A percentile compares a stretch with the other conserved stretches of the same genome.
Conservation (phyloP, 2,888 invertebrate genomes). For the Hypolimnas misippus region DNA sequence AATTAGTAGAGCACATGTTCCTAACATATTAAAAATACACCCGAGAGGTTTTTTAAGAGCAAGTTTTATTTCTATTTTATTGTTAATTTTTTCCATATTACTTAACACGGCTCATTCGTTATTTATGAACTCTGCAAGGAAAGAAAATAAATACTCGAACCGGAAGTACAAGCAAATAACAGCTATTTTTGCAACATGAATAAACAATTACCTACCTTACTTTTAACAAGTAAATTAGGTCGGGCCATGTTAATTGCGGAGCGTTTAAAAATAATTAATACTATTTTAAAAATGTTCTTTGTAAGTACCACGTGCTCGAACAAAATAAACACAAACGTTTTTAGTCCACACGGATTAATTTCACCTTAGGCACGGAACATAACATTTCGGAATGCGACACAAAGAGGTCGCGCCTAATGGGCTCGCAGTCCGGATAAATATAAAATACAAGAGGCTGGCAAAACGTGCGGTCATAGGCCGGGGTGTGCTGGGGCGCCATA, state of each 20-base stretch:
- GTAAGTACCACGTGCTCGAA: conserved; percentile 6
- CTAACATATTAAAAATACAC: no score
- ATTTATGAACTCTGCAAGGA: neutral
- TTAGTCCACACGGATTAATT: conserved; percentile 56
- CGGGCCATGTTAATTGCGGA: conserved; percentile 8
- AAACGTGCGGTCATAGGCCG: conserved; percentile 57
- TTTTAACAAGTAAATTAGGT: conserved; percentile 9
- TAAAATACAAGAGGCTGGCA: conserved; percentile 48
- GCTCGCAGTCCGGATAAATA: conserved; percentile 58
- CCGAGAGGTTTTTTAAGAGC: no score
- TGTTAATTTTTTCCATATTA: neutral
- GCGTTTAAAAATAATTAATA: conserved; percentile 10
- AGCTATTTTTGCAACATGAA: conserved; percentile 4
- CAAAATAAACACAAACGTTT: conserved; percentile 39
- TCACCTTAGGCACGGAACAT: conserved; percentile 49
- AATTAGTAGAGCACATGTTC: no score
- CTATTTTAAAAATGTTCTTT: conserved; percentile 1
- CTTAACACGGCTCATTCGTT: neutral
- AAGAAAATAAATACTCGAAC: conserved; percentile 7
- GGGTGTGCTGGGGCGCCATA: conserved; percentile 68
- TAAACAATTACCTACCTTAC: conserved; percentile 11
- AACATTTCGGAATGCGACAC: conserved; percentile 60
- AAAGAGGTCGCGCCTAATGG: conserved; percentile 66
- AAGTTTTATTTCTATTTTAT: no score
- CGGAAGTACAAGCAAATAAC: neutral